Conservation (phyloP, 2,797 vertebrate genomes). For the Gambusia yucatana region DNA sequence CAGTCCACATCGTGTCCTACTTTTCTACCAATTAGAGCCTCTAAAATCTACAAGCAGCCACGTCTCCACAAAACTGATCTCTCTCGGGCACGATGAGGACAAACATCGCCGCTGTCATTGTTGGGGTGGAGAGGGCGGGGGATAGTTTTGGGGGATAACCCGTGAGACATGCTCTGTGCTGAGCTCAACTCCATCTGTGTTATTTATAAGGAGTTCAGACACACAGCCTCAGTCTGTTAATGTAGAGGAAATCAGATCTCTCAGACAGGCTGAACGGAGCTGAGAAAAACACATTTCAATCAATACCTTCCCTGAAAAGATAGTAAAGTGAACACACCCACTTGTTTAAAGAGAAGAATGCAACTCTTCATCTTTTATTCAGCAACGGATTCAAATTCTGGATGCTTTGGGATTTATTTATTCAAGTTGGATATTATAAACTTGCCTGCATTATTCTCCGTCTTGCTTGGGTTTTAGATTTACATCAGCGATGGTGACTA, state of each 20-base stretch:
- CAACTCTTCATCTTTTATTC: conserved; percentile 42
- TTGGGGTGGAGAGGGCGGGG: conserved; percentile 9
- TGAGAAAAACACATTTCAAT: conserved; percentile 69
- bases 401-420: not conserved
- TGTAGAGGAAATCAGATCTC: conserved; percentile 79
- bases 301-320: conserved; percentile 77
- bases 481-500: not conserved
- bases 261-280: conserved; percentile 56
- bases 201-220: conserved; percentile 73
- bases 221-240: conserved; percentile 65
- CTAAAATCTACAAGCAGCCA: conserved; percentile 29
- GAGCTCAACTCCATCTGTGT: conserved; percentile 55
- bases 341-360: conserved; percentile 61
- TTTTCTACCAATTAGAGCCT: conserved; percentile 57
- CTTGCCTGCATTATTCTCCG: not conserved
- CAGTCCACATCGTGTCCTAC: conserved; percentile 45
- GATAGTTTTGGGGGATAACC: conserved; percentile 30
- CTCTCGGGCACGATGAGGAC: conserved; percentile 17
- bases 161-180: conserved; percentile 36
- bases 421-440: not conserved
- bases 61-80: conserved; percentile 29
- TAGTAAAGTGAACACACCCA: conserved; percentile 55
- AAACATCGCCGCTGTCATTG: conserved; percentile 44
- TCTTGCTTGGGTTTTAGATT: too few species aligned
- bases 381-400: conserved; percentile 24